Evolutionary conservation across 2,888 invertebrate genomes (phyloP).

Genomic region (Oligia fasciuncula): DNA sequence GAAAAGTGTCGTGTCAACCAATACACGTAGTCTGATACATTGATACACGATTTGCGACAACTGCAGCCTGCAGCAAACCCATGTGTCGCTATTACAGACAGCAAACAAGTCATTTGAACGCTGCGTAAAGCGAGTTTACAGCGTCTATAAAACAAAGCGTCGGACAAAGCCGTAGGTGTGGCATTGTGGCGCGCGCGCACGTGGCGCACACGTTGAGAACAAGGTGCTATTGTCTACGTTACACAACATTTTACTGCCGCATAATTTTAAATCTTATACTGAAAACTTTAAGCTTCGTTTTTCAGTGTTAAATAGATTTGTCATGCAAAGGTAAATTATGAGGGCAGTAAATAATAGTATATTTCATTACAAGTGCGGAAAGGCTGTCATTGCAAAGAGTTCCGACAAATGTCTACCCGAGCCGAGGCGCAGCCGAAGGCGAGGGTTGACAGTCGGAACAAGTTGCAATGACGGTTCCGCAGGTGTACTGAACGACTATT

Average conservation of each 20-base stretch:
- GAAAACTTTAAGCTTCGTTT: background rate
- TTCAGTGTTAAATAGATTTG: slow-evolving; percentile 11
- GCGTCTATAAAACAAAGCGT: slow-evolving; percentile 51
- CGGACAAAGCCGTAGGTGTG: slow-evolving; percentile 68
- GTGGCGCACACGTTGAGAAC: slow-evolving; percentile 78
- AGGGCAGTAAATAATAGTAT: slow-evolving; percentile 67
- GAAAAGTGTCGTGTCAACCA: background rate
- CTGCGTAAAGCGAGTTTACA: slow-evolving; percentile 37
- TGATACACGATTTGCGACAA: background rate
- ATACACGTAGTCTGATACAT: background rate
- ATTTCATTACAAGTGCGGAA: no score
- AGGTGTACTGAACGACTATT: no score
- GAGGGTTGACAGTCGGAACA: no score
- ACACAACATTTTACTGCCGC: slow-evolving; percentile 54
- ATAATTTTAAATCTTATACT: slow-evolving; percentile 41
- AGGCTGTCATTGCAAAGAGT: no score
- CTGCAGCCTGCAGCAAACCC: background rate
- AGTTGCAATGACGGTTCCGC: no score
- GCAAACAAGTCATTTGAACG: slow-evolving; percentile 37
- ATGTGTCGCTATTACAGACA: background rate
- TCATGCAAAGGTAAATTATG: slow-evolving; percentile 59
- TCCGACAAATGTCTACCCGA: no score
- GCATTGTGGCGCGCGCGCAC: slow-evolving; percentile 69
- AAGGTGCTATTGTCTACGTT: slow-evolving; percentile 79
- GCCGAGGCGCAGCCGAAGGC: no score